Percentiles rank a stretch among this genome's conserved stretches.
These are phyloP conservation scores for Enteromius anoplus DNA, from an alignment of 2,797 vertebrate genomes.

Conservation along the genomic window DNA sequence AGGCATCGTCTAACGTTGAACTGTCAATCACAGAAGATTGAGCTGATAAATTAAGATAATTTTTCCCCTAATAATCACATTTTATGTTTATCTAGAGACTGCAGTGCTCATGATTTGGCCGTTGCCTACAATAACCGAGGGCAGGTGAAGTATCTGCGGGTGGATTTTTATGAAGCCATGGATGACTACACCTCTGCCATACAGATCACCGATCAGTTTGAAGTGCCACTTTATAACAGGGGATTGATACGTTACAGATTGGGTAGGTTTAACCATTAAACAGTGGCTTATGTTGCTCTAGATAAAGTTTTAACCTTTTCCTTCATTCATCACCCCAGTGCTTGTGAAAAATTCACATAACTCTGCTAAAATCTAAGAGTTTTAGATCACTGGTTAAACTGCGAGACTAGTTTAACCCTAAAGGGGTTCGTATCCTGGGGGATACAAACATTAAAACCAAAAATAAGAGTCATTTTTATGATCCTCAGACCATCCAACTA, in stretches of 20 bases:
- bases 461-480: too few species aligned
- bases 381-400: background rate
- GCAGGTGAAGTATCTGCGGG: constrained; percentile 88
- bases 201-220: constrained; percentile 76
- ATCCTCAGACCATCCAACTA: too few species aligned
- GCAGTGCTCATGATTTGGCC: constrained; percentile 75
- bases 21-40: background rate
- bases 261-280: constrained; percentile 74
- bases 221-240: constrained; percentile 91
- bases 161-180: constrained; percentile 91
- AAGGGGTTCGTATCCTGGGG: too few species aligned
- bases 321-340: background rate
- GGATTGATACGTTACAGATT: constrained; percentile 89
- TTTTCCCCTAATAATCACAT: background rate
- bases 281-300: background rate
- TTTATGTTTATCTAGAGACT: constrained; percentile 62
- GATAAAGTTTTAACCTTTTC: background rate
- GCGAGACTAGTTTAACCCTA: background rate
- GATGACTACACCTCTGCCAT: constrained; percentile 88
- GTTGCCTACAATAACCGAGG: constrained; percentile 90
- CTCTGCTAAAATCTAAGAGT: background rate
- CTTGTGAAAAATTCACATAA: background rate
- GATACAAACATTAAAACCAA: too few species aligned
- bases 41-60: background rate
- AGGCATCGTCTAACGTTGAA: background rate